Conservation (phyloP, 2,888 invertebrate species). For the Idaea aversata region DNA sequence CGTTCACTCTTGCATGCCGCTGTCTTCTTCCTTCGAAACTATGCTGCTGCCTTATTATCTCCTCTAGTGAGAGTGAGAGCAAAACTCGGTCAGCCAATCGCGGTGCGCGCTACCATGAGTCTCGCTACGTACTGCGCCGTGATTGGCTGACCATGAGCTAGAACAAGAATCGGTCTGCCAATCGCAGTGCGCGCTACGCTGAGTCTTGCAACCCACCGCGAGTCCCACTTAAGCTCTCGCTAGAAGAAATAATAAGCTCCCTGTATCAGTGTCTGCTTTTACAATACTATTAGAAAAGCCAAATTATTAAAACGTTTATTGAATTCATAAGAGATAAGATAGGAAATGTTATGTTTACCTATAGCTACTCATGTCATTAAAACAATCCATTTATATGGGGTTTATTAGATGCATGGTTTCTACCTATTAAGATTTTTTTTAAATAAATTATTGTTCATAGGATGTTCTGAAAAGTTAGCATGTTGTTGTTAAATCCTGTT, state of each 20-base stretch:
- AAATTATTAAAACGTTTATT: too few species aligned
- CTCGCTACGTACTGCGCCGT: too few species aligned
- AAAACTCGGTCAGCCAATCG: neutral
- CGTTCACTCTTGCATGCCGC: conserved; percentile 74
- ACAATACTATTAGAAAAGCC: too few species aligned
- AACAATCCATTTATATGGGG: conserved; percentile 29
- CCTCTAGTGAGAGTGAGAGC: conserved; percentile 20
- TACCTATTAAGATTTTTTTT: conserved; percentile 14
- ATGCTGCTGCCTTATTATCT: conserved; percentile 43
- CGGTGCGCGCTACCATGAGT: neutral
- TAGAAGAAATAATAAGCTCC: too few species aligned
- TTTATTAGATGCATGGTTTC: conserved; percentile 41
- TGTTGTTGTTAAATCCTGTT: conserved; percentile 17
- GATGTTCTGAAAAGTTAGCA: conserved; percentile 21
- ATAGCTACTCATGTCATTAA: conserved; percentile 24
- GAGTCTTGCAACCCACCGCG: too few species aligned
- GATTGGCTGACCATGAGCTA: too few species aligned
- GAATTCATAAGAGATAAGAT: too few species aligned
- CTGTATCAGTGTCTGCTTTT: too few species aligned
- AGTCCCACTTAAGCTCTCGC: too few species aligned
- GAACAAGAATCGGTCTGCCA: too few species aligned
- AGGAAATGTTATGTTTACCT: neutral
- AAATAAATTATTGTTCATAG: conserved; percentile 13
- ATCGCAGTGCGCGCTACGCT: too few species aligned
- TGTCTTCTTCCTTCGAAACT: conserved; percentile 46